These are phyloP conservation scores for Poliocrania exsul DNA, from an alignment of 2,797 vertebrate species.

Conservation along the genomic window DNA sequence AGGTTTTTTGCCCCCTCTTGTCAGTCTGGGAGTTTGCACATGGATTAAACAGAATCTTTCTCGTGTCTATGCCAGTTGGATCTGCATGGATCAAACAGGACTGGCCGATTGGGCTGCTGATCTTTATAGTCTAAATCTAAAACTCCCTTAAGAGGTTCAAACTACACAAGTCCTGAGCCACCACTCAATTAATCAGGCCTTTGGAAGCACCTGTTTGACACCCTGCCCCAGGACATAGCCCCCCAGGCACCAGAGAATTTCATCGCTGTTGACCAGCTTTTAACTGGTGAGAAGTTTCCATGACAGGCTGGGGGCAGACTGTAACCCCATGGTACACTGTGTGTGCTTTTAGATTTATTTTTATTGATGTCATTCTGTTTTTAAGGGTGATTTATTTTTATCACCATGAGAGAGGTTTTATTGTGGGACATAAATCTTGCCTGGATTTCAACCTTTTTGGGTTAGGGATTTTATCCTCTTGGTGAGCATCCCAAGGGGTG, in stretches of 20 bases:
- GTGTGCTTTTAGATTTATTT: slow-evolving; percentile 40
- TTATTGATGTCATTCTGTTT: slow-evolving; percentile 62
- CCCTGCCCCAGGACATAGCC: neutral
- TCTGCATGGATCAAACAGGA: accelerated
- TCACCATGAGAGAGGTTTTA: slow-evolving; percentile 24
- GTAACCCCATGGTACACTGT: neutral
- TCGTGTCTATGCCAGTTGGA: neutral
- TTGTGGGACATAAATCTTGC: slow-evolving; percentile 31
- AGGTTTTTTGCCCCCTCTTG: neutral
- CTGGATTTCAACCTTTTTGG: slow-evolving; percentile 45
- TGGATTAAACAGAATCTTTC: neutral
- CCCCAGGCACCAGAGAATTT: neutral
- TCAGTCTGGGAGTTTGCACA: accelerated
- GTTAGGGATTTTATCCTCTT: slow-evolving; percentile 47
- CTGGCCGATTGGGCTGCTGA: too few relatives aligned
- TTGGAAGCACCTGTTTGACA: neutral
- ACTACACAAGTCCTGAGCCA: neutral
- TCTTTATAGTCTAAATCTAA: neutral
- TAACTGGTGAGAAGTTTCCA: neutral
- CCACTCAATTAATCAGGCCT: neutral
- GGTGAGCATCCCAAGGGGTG: neutral
- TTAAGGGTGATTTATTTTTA: slow-evolving; percentile 71
- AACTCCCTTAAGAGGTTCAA: neutral
- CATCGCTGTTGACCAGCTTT: neutral
- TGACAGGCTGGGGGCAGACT: neutral